Base-by-base conservation (phyloP, 1,140 invertebrate genomes). In the Vollenhovia emeryi region DNA sequence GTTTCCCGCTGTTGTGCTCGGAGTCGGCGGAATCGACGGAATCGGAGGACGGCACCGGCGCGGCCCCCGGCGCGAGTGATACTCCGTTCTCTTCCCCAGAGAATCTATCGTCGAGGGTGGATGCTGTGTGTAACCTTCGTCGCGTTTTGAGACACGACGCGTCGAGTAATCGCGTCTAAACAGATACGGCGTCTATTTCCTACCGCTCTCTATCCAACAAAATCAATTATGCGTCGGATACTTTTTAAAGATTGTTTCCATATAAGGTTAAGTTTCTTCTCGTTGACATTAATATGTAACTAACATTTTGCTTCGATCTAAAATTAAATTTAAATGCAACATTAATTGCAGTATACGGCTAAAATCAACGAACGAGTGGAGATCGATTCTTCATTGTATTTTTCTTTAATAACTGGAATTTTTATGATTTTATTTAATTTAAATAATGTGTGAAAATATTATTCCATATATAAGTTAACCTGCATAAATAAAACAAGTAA, bases 1-100 rank as follows among this genome's bases (percentile, higher is more conserved):
- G 71, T 88, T 86, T 88, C 73, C 62, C 59, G 64, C 71, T 27
- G 76, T 55, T 76, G 27, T 74, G 27, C 24, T 24, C 36, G 75
- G 33, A 60, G 57, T 88, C 74, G 59, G 21, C 18, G 60, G 24
- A 30, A 36, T 86, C 76, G 52, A 68, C 64, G 64, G 68, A 45
- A 82, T 82, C 66, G 50, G 50, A 59, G 40, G 36, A 55, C 33
- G 66, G 69, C 24, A 76, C 59, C 30, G 71, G 15, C n/a, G 11
- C 27, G 55, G 3, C 24, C 18, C 62, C 11, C 68, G 74, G 55
- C 21, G 1, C 48, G 55, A 43, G 27, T 55, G 52, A 50, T 24
- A 18, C 18, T 11, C 48, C 24, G 15, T 7, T 82, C 45, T 73
- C 66, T 57, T 45, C 50, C 13, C 13, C 5, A 18, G 48, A 18